Base-by-base conservation (phyloP, 2,113 vertebrate genomes). In the Eulacestoma nigropectus region DNA sequence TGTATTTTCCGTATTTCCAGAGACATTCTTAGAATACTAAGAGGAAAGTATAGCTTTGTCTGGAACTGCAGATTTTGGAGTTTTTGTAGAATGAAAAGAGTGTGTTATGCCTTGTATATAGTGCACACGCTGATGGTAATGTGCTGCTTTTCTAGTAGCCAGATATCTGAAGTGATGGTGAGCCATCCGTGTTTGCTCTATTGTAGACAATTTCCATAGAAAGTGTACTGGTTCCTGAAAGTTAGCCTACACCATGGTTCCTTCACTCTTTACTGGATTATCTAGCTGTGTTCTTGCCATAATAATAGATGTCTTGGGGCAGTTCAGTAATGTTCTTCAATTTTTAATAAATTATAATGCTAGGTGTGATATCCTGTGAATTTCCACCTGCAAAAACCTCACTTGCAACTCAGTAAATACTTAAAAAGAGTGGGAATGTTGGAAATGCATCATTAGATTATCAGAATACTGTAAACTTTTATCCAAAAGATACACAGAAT, bases 151-250 rank as follows among this genome's bases (percentile, higher is more conserved):
- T 74, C 37, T 42, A 41, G 52, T 63, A 67, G 29, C 39, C 35
- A 23, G 17, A 7, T 70, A 95, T 63, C 26, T 69, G 55, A 76
- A 60, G 49, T 42, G 33, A 32, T 63, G 12, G 9, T 13, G 13
- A 74, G 3, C n/a, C 56, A 1, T 16, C n/a, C 21, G 2, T 2
- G 0, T 59, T 52, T 60, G 33, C n/a, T 87, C 19, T 55, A 13
- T 41, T 82, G 9, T 7, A 19, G 39, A 16, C 7, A 30, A 4
- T 83, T 79, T 29, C 47, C 1, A 1, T 4, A n/a, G 26, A 20
- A 78, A 37, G 49, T 32, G 29, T 59, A 8, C 29, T 77, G 39
- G 4, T 68, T 82, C 41, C 41, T 63, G 63, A 55, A 85, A 67
- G 22, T 59, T 63, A 21, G 15, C 27, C 18, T 70, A 2, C 4